These are phyloP conservation scores for Coenonympha arcania DNA, from an alignment of 2,888 invertebrate genomes.

Conservation along the genomic window DNA sequence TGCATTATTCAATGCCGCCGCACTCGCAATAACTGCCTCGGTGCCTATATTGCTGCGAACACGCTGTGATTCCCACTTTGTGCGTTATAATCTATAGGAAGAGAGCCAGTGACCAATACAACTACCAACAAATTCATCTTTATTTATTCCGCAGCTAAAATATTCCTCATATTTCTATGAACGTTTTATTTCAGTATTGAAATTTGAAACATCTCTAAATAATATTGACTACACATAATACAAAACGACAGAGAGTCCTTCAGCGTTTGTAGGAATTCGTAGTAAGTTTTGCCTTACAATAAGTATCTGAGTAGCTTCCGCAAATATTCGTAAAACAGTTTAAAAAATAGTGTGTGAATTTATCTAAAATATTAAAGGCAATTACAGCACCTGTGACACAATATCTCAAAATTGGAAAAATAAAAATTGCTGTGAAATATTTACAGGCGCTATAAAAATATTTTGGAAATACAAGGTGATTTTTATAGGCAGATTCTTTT, in stretches of 20 bases:
- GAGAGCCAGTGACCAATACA: not conserved
- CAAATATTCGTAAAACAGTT: not conserved
- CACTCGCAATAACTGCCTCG: not conserved
- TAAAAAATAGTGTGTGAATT: not conserved
- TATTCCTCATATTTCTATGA: too few species aligned
- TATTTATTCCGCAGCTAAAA: too few species aligned
- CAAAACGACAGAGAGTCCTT: too few species aligned
- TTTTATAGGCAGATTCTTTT: not conserved
- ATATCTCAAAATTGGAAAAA: not conserved
- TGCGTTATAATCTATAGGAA: not conserved
- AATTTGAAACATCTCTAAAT: too few species aligned
- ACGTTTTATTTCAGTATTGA: too few species aligned
- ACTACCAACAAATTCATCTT: too few species aligned
- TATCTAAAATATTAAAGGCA: not conserved
- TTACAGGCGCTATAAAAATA: not conserved
- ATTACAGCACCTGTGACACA: not conserved
- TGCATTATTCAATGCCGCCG: not conserved
- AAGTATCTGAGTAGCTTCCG: too few species aligned
- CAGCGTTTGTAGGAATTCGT: too few species aligned
- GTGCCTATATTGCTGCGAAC: not conserved
- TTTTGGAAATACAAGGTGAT: not conserved
- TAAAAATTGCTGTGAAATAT: not conserved
- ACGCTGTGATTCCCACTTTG: not conserved
- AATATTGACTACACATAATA: too few species aligned
- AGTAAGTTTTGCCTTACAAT: too few species aligned